Conservation (phyloP, 2,888 invertebrate genomes). For the Anthophora plumipes region DNA sequence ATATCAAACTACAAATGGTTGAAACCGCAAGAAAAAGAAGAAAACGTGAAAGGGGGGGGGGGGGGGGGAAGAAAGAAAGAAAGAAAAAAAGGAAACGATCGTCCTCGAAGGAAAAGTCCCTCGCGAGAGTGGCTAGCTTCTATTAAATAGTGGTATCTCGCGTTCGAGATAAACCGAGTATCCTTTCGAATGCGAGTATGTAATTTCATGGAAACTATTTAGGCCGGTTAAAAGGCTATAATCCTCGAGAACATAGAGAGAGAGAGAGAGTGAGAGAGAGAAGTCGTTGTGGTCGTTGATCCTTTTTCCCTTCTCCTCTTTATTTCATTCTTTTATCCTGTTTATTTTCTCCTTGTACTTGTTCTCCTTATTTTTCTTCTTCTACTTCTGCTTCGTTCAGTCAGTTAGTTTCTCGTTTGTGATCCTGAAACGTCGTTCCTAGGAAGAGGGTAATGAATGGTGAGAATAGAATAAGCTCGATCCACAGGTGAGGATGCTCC, state of each 20-base stretch:
- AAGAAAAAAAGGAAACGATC: constrained; percentile 29
- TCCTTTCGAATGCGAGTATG: constrained; percentile 43
- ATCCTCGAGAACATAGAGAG: background rate
- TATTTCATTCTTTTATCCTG: background rate
- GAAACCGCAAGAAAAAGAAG: constrained; percentile 16
- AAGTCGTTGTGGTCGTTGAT: constrained; percentile 37
- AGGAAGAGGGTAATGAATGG: constrained; percentile 69
- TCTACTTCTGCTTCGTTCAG: constrained; percentile 4
- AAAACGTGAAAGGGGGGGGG: background rate
- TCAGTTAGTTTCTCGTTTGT: constrained; percentile 37
- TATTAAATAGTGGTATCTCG: constrained; percentile 8
- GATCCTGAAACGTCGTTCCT: constrained; percentile 62
- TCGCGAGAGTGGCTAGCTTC: constrained; percentile 1
- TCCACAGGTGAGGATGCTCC: constrained; percentile 66
- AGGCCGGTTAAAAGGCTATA: constrained; percentile 41
- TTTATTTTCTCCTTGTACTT: background rate
- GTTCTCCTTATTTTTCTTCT: background rate
- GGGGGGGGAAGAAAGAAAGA: background rate
- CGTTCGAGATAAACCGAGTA: constrained; percentile 30
- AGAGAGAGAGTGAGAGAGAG: constrained; percentile 1
- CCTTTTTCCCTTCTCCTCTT: constrained; percentile 17
- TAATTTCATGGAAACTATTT: constrained; percentile 56
- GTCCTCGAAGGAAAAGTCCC: constrained; percentile 38
- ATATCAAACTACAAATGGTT: constrained; percentile 44
- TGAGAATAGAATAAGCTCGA: constrained; percentile 59